These are phyloP conservation scores for Tenthredo scrophulariae DNA, from an alignment of 2,888 invertebrate species.

Conservation along the genomic window DNA sequence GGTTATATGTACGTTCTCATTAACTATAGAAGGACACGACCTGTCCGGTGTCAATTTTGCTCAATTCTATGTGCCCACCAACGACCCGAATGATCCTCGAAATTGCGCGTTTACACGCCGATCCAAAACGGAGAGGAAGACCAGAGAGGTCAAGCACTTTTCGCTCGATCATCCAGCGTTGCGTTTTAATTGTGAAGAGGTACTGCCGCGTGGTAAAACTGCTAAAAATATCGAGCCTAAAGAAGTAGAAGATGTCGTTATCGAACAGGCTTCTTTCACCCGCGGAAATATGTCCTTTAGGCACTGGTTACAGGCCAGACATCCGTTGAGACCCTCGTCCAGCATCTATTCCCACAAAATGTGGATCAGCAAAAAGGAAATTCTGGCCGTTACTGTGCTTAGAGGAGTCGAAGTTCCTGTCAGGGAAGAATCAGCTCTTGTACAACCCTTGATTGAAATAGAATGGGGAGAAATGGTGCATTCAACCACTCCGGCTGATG, in stretches of 20 bases:
- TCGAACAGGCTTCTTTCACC: constrained; percentile 70
- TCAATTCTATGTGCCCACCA: constrained; percentile 63
- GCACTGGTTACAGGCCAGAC: constrained; percentile 67
- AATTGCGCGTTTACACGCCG: constrained; percentile 62
- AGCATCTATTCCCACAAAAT: constrained; percentile 60
- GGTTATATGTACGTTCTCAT: constrained; percentile 68
- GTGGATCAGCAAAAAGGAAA: constrained; percentile 67
- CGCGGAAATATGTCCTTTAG: constrained; percentile 68
- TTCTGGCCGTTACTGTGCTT: constrained; percentile 70
- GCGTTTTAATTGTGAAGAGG: not conserved
- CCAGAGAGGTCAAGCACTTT: constrained; percentile 67
- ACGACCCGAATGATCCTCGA: constrained; percentile 73
- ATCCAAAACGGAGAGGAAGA: constrained; percentile 55
- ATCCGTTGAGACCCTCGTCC: constrained; percentile 67
- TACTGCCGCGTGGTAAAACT: not conserved
- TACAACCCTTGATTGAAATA: constrained; percentile 73
- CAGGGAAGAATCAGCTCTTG: constrained; percentile 74
- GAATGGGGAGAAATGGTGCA: constrained; percentile 71
- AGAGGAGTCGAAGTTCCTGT: constrained; percentile 75
- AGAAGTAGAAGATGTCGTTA: constrained; percentile 68
- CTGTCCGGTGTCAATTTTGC: not conserved
- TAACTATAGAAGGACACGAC: constrained; percentile 59
- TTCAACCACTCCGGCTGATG: constrained; percentile 69
- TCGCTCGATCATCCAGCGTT: constrained; percentile 67
- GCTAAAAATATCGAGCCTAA: constrained; percentile 59